Evolutionary conservation across 2,888 invertebrate genomes (phyloP).

Genomic region (Cephonodes hylas): DNA sequence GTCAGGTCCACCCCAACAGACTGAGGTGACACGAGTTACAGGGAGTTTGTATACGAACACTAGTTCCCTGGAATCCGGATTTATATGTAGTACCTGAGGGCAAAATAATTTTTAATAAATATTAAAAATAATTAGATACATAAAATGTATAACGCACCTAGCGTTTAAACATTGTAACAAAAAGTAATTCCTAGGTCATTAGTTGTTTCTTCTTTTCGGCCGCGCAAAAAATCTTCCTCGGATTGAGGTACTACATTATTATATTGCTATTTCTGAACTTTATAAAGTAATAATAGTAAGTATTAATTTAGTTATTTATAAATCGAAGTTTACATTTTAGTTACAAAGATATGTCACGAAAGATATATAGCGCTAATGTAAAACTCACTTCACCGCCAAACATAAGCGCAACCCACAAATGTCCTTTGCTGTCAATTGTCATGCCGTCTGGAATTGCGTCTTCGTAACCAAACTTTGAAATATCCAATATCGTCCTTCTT

Average conservation of each 20-base stretch:
- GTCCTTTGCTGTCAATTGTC: conserved; percentile 87
- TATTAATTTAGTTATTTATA: too few relatives aligned
- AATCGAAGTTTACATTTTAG: not conserved
- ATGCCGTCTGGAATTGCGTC: conserved; percentile 85
- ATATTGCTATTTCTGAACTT: too few relatives aligned
- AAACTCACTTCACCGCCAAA: conserved; percentile 82
- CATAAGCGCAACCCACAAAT: conserved; percentile 87
- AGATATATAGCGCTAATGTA: not conserved
- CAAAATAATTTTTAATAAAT: too few relatives aligned
- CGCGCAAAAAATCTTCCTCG: too few relatives aligned
- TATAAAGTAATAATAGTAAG: too few relatives aligned
- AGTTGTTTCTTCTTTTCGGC: too few relatives aligned
- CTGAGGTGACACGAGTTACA: conserved; percentile 81
- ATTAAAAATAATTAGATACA: too few relatives aligned
- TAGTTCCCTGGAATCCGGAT: conserved; percentile 73
- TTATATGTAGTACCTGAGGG: conserved; percentile 78
- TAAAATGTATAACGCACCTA: too few relatives aligned
- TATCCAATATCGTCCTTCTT: conserved; percentile 58
- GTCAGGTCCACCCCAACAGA: conserved; percentile 84
- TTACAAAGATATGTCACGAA: not conserved
- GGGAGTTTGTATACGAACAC: conserved; percentile 78
- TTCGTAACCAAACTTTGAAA: conserved; percentile 51
- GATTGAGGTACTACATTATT: too few relatives aligned
- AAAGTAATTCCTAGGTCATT: too few relatives aligned
- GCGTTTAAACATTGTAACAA: too few relatives aligned